Conservation (phyloP, 2,888 invertebrate species). For the Hemaris fuciformis region DNA sequence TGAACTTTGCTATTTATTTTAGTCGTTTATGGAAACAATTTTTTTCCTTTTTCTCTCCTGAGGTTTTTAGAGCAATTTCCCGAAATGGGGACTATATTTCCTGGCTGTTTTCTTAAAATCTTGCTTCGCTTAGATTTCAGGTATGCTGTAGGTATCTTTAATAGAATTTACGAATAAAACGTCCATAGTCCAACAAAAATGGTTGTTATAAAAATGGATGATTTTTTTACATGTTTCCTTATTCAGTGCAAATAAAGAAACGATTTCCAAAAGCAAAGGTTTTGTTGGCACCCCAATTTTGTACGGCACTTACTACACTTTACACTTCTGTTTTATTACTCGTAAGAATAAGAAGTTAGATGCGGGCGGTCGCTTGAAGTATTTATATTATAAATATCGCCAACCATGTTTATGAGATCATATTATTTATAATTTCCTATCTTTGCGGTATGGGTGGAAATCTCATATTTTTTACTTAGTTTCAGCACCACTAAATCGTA, state of each 20-base stretch:
- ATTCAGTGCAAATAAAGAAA: background rate
- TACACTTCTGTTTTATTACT: conserved; percentile 32
- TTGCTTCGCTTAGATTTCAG: background rate
- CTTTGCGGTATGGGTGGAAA: conserved; percentile 29
- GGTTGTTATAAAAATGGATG: background rate
- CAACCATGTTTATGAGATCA: conserved; percentile 41
- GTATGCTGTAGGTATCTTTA: background rate
- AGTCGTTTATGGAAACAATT: background rate
- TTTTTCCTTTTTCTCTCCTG: background rate
- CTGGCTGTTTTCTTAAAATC: background rate
- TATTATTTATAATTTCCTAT: conserved; percentile 48
- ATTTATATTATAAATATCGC: conserved; percentile 70
- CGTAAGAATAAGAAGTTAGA: conserved; percentile 16
- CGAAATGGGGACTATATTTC: background rate
- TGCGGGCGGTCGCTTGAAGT: conserved; percentile 39
- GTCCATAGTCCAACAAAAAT: background rate
- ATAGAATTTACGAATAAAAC: too few relatives aligned
- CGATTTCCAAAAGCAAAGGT: background rate
- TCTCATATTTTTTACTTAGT: background rate
- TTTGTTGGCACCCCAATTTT: background rate
- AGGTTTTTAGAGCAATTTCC: background rate
- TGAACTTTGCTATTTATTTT: background rate
- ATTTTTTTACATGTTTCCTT: background rate
- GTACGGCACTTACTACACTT: conserved; percentile 13
- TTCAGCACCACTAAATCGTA: background rate